Evolutionary conservation across 2,888 invertebrate genomes (phyloP), one percentile per base, ranked within the genome.

Genomic region (Embidobia sp.): DNA sequence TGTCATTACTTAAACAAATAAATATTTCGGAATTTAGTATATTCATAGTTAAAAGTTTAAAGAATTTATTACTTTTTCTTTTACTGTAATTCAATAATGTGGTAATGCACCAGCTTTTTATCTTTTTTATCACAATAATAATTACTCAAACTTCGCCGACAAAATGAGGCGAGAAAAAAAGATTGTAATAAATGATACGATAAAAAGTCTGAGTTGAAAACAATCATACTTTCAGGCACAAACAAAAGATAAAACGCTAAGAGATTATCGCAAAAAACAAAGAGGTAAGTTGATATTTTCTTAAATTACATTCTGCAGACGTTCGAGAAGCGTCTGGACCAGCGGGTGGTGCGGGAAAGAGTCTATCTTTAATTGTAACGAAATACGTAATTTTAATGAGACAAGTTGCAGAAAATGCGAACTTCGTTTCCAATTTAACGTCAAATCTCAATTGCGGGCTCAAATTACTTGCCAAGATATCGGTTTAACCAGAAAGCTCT

Each of bases 281-380:
- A 76, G 69, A 63, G 49, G 78, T 78, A 80, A 79, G 74, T 77
- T 78, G 79, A 81, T 81, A 81, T 80, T 81, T 80, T 70, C 74
- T 80, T 66, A 73, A 80, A 80, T 81, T 77, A 79, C 75, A 69
- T 66, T 64, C 61, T 18, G 33, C 31, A 61, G 72, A 69, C 44
- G 75, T 53, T 48, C 18, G 22, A 27, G 31, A 27, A 29, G 29
- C 22, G 74, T 53, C 73, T 53, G 40, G 48, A 6, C 11, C 3
- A 26, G 27, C 13, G 22, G 49, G 69, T 57, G 61, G 44, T 46
- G 6, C 64, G 64, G 49, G 72, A 63, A 74, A 53, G 48, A 35
- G 49, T 69, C 48, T 69, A 74, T 66, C 72, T 76, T 81, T 81
- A 80, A 82, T 81, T 82, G 78, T 80, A 81, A 81, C 77, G 66